Percentiles rank a stretch among this genome's conserved stretches.
phyloP scores from a whole-genome alignment of 2,888 invertebrate species.

The Campoplex capitator region DNA sequence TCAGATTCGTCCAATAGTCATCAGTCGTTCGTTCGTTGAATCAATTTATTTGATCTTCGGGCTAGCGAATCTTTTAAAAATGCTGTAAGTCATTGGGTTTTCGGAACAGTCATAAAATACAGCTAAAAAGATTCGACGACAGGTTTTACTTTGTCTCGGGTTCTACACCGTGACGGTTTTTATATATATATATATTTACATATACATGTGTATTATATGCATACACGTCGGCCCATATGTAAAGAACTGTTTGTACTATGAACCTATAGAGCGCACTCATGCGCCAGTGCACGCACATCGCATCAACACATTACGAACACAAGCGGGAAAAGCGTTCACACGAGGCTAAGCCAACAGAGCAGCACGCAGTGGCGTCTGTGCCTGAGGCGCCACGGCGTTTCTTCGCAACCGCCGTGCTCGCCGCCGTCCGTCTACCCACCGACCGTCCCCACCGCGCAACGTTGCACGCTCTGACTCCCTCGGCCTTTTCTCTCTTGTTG shows the following conservation, averaged over 20 bases:
- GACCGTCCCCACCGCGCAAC: background rate
- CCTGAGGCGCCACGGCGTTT: slow-evolving; percentile 73
- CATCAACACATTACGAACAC: slow-evolving; percentile 22
- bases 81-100: background rate
- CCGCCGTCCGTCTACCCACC: background rate
- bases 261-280: slow-evolving; percentile 22
- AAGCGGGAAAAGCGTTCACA: slow-evolving; percentile 40
- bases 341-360: slow-evolving; percentile 30
- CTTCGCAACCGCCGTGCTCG: slow-evolving; percentile 20
- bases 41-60: background rate
- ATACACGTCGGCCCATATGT: background rate
- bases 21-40: slow-evolving; percentile 15
- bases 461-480: slow-evolving; percentile 28
- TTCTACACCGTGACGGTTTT: background rate
- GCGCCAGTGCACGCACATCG: slow-evolving; percentile 46
- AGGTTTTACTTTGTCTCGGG: slow-evolving; percentile 11
- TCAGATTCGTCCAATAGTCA: slow-evolving; percentile 7
- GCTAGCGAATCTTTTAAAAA: background rate
- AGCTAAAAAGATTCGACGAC: background rate
- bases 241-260: slow-evolving; percentile 16
- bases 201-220: background rate
- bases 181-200: background rate
- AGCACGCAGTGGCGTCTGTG: slow-evolving; percentile 74
- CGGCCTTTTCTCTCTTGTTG: slow-evolving; percentile 58
- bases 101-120: background rate